A percentile compares a stretch with the other conserved stretches of the same genome.
Conservation (phyloP, 1,140 invertebrate genomes). For the Octopus sinensis region DNA sequence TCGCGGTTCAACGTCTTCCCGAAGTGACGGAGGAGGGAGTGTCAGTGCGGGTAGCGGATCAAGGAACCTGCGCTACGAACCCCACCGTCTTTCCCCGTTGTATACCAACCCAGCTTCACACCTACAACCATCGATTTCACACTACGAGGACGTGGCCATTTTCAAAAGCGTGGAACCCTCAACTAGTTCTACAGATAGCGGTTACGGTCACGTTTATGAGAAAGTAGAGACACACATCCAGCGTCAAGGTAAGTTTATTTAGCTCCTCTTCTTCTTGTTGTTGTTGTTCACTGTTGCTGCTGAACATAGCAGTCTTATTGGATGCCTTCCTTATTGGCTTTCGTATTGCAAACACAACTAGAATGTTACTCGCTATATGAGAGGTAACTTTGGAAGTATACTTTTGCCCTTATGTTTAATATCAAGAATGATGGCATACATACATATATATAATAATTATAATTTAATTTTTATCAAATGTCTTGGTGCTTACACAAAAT, state of each 20-base stretch:
- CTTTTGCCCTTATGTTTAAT: no score
- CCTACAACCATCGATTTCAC: conserved; percentile 29
- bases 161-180: conserved; percentile 49
- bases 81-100: background rate
- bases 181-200: conserved; percentile 54
- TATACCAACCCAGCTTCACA: background rate
- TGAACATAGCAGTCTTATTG: no score
- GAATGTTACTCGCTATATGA: no score
- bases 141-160: conserved; percentile 47
- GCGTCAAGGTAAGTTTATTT: conserved; percentile 37
- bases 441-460: no score
- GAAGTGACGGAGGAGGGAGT: background rate
- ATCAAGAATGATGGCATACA: no score
- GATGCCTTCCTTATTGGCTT: no score
- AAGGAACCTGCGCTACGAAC: background rate
- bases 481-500: no score
- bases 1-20: background rate
- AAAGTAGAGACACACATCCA: conserved; percentile 30
- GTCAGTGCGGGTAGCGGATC: background rate
- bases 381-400: no score
- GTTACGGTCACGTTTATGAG: conserved; percentile 47
- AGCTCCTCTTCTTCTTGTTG: background rate
- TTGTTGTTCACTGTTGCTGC: background rate
- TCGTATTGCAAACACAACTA: no score
- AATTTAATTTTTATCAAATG: no score